Percentiles rank a stretch among this genome's conserved stretches.
These are phyloP conservation scores for Platichthys stellatus DNA, from an alignment of 2,113 vertebrate species.

Conservation along the genomic window DNA sequence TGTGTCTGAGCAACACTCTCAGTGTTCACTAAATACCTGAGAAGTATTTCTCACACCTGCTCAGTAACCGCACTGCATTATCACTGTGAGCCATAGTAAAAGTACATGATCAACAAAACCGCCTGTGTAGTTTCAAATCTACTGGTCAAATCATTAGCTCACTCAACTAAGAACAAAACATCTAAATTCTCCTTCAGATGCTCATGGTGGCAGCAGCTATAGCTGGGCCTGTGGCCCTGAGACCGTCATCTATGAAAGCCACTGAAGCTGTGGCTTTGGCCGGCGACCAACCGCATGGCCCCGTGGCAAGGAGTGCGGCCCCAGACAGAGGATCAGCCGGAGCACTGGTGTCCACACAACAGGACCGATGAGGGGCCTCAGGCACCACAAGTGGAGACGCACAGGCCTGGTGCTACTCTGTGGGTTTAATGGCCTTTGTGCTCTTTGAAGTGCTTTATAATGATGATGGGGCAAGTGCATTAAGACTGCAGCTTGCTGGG, in stretches of 20 bases:
- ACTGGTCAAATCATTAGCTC: too few species aligned
- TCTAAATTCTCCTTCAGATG: neutral
- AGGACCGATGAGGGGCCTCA: constrained; percentile 24
- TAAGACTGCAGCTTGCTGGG: constrained; percentile 28
- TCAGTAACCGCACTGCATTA: neutral
- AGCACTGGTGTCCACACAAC: constrained; percentile 15
- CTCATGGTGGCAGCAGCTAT: constrained; percentile 12
- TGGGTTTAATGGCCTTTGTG: constrained; percentile 37
- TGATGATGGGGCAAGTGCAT: constrained; percentile 29
- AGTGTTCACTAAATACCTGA: neutral
- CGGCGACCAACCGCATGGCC: constrained; percentile 33
- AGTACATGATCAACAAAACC: too few species aligned
- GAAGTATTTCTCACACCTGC: neutral
- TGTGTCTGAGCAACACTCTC: neutral
- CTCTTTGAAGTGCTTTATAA: constrained; percentile 59
- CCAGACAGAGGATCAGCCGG: constrained; percentile 37
- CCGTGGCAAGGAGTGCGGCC: constrained; percentile 55
- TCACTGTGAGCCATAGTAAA: too few species aligned
- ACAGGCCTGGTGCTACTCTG: neutral
- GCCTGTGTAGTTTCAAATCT: too few species aligned
- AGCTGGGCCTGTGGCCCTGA: neutral
- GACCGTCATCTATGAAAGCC: constrained; percentile 45
- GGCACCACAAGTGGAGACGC: constrained; percentile 46
- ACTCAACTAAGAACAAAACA: too few species aligned
- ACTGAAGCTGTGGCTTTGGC: constrained; percentile 54